Conservation (phyloP, 2,797 vertebrate genomes). For the Cyclura pinguis region DNA sequence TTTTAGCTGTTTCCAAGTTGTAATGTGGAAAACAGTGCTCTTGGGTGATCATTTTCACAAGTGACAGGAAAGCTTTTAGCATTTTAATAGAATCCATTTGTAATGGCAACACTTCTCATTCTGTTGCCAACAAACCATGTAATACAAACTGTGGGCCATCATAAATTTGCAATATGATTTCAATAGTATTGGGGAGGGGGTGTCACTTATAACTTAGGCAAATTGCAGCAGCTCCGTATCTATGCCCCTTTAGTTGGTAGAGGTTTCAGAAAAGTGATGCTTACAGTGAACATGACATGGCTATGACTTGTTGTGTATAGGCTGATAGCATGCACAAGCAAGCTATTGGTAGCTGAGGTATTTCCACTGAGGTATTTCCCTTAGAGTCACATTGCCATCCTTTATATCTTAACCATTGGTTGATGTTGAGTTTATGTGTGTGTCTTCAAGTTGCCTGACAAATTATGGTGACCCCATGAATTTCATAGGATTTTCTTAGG, state of each 20-base stretch:
- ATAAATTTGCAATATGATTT: constrained; percentile 13
- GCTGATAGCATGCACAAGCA: neutral
- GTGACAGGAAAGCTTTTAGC: constrained; percentile 22
- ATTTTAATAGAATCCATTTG: constrained; percentile 57
- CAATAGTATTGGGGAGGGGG: neutral
- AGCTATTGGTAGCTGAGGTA: neutral
- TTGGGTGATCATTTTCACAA: constrained; percentile 28
- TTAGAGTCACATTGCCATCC: neutral
- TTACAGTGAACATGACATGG: neutral
- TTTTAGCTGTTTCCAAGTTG: constrained; percentile 56
- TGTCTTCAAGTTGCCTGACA: no score
- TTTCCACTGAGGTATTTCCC: neutral
- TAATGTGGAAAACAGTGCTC: constrained; percentile 46
- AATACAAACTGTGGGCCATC: constrained; percentile 57
- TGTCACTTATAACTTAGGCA: neutral
- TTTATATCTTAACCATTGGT: neutral
- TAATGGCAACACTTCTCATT: constrained; percentile 55
- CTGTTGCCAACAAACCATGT: constrained; percentile 44
- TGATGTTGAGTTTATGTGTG: neutral
- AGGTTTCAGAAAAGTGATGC: no score
- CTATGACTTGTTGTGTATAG: neutral
- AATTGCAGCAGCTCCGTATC: neutral
- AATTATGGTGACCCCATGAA: no score
- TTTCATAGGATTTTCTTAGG: no score
- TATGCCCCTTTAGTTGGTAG: neutral